Conservation (phyloP, 2,888 invertebrate species). For the Coecobrya sp. region DNA sequence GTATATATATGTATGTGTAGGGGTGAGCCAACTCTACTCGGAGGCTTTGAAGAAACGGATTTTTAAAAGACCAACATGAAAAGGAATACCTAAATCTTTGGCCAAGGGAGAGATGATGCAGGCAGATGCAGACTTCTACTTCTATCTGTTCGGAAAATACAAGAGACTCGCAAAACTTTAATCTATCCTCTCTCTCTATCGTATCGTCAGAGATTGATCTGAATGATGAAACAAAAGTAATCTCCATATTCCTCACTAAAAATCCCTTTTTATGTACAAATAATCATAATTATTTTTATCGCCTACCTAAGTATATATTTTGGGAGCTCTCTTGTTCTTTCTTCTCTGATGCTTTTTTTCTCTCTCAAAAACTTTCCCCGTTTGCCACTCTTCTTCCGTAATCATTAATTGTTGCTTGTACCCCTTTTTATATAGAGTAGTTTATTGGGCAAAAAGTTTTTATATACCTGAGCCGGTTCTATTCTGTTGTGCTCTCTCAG, state of each 20-base stretch:
- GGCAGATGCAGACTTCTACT: slow-evolving; percentile 49
- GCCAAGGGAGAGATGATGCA: slow-evolving; percentile 67
- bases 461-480: not conserved
- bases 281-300: not conserved
- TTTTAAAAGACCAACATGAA: slow-evolving; percentile 85
- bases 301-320: slow-evolving; percentile 7
- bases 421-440: not conserved
- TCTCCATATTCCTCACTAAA: slow-evolving; percentile 35
- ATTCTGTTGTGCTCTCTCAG: not conserved
- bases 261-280: not conserved
- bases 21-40: slow-evolving; percentile 87
- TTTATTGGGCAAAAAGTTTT: not conserved
- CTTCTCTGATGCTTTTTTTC: slow-evolving; percentile 43
- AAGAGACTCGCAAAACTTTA: slow-evolving; percentile 73
- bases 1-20: slow-evolving; percentile 81
- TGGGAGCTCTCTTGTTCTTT: slow-evolving; percentile 65
- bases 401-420: not conserved
- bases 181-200: too few relatives aligned
- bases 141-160: slow-evolving; percentile 48
- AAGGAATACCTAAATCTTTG: slow-evolving; percentile 81
- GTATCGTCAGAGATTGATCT: slow-evolving; percentile 15
- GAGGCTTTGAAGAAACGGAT: slow-evolving; percentile 87
- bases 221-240: slow-evolving; percentile 62
- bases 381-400: not conserved
- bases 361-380: not conserved